Evolutionary conservation across 2,113 vertebrate genomes (phyloP).

Genomic region (Perca fluviatilis): DNA sequence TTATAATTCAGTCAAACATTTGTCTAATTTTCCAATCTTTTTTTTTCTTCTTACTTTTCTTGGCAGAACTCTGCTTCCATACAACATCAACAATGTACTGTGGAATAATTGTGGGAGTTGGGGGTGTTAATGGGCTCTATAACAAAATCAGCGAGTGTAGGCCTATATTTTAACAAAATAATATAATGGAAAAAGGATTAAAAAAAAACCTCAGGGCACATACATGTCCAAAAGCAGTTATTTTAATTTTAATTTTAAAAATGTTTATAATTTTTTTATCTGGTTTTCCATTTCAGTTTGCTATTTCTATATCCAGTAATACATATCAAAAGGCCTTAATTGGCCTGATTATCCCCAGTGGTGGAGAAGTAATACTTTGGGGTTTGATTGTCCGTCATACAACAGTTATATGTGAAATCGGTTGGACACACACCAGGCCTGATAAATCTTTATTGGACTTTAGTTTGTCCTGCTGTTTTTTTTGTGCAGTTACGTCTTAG

Average conservation of each 20-base stretch:
- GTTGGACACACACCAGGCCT: neutral
- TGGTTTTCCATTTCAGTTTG: neutral
- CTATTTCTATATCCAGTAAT: neutral
- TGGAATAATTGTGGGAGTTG: neutral
- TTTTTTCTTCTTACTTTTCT: neutral
- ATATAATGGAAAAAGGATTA: neutral
- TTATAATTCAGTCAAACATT: too few species aligned
- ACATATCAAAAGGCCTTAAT: neutral
- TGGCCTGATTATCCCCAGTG: neutral
- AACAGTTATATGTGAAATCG: neutral
- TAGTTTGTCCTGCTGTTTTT: neutral
- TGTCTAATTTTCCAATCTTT: neutral
- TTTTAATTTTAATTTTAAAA: neutral
- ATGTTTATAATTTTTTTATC: too few species aligned
- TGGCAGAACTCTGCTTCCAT: neutral
- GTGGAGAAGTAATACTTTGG: neutral
- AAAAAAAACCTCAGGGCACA: neutral
- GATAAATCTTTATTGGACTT: neutral
- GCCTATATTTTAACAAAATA: neutral
- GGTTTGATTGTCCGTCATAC: neutral
- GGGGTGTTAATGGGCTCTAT: neutral
- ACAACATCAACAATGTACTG: neutral
- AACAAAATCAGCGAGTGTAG: neutral
- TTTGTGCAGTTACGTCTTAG: neutral
- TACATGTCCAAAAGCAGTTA: neutral